phyloP scores from a whole-genome alignment of 2,113 vertebrate genomes.

The Sylvilagus bachmani region DNA sequence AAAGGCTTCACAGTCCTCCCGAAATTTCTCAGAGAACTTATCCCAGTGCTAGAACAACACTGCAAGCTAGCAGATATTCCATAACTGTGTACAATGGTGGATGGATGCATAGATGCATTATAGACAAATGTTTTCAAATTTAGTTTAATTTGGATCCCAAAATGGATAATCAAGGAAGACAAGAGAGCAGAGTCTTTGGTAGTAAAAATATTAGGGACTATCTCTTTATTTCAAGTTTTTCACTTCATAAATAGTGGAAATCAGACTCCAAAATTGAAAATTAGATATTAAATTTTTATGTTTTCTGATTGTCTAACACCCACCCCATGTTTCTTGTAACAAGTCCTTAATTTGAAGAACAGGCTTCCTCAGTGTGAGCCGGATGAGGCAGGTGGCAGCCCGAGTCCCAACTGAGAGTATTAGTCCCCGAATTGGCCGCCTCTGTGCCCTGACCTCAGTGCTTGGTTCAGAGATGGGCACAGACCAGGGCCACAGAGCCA shows the following conservation, averaged over 20 bases:
- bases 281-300: not conserved
- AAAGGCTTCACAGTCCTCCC: not conserved
- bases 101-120: not conserved
- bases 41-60: not conserved
- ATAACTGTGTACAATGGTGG: no score
- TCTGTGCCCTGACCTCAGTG: rapidly evolving
- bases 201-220: not conserved
- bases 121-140: not conserved
- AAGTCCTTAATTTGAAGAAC: not conserved
- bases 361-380: not conserved
- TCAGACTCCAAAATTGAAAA: not conserved
- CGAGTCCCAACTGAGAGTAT: rapidly evolving
- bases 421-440: rapidly evolving
- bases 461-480: not conserved
- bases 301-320: not conserved
- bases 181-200: not conserved
- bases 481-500: not conserved
- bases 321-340: not conserved
- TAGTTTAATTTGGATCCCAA: not conserved
- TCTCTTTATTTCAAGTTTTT: not conserved
- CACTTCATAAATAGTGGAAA: not conserved
- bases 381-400: not conserved
- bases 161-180: not conserved
- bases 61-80: not conserved
- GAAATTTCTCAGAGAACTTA: rapidly evolving